phyloP scores from a whole-genome alignment of 2,113 vertebrate species.

The Naja naja region DNA sequence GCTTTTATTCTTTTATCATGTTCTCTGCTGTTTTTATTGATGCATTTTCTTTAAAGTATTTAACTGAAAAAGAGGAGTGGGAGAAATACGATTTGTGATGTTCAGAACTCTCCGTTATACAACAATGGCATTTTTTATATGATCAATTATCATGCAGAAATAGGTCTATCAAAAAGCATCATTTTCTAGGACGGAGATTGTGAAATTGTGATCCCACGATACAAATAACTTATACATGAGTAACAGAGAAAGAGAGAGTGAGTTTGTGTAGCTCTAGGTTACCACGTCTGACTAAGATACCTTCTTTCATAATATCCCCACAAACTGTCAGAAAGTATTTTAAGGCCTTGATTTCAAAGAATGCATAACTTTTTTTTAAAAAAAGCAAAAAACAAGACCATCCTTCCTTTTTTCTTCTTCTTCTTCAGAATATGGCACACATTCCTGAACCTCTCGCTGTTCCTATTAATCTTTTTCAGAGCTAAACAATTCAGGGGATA shows the following conservation, averaged over 20 bases:
- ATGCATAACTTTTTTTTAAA: slow-evolving; percentile 5
- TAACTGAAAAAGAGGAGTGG: neutral
- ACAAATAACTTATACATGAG: neutral
- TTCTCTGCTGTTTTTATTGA: neutral
- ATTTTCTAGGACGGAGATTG: neutral
- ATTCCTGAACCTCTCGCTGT: neutral
- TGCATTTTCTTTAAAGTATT: neutral
- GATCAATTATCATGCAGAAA: neutral
- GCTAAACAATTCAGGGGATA: neutral
- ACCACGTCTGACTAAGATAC: neutral
- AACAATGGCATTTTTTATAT: neutral
- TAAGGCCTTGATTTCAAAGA: slow-evolving; percentile 37
- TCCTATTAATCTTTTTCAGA: neutral
- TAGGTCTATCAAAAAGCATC: neutral
- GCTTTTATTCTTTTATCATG: neutral
- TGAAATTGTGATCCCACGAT: neutral
- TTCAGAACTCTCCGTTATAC: neutral
- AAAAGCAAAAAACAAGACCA: neutral
- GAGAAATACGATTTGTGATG: neutral
- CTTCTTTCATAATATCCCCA: slow-evolving; percentile 36
- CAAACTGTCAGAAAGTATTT: slow-evolving; percentile 47
- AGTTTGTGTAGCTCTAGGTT: neutral
- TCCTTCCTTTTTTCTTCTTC: slow-evolving; percentile 32
- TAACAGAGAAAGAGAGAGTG: neutral
- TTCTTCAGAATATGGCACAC: slow-evolving; percentile 31